These are phyloP conservation scores for Cervus canadensis DNA, from an alignment of 2,113 vertebrate species.

Conservation along the genomic window DNA sequence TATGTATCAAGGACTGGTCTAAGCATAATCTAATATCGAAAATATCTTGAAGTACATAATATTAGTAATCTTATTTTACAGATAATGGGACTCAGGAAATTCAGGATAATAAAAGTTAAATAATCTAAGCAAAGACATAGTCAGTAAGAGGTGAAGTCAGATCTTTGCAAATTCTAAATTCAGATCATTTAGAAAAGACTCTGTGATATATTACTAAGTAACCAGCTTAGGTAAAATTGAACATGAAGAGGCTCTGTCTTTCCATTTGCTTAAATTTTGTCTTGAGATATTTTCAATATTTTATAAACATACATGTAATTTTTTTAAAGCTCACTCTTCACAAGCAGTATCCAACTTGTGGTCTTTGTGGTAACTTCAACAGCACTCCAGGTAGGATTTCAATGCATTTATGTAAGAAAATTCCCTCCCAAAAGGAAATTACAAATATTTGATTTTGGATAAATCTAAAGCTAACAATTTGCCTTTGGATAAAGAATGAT, in stretches of 20 bases:
- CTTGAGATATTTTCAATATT: not conserved
- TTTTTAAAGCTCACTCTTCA: conserved; percentile 67
- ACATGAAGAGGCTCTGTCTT: not conserved
- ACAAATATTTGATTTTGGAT: not conserved
- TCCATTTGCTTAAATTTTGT: not conserved
- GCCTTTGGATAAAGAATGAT: not conserved
- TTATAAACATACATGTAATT: conserved; percentile 25
- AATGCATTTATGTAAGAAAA: not conserved
- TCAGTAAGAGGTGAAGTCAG: not conserved
- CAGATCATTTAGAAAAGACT: not conserved
- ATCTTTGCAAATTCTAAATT: not conserved
- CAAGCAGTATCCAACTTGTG: conserved; percentile 67
- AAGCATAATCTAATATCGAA: not conserved
- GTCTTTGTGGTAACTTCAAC: conserved; percentile 72
- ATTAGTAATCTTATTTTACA: not conserved
- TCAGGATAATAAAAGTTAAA: not conserved
- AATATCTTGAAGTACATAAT: not conserved
- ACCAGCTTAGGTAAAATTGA: not conserved
- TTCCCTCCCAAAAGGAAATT: not conserved
- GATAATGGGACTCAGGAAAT: not conserved
- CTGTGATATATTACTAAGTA: not conserved
- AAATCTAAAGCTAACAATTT: not conserved
- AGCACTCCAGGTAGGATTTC: conserved; percentile 66
- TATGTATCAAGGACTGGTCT: not conserved
- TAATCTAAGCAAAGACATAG: not conserved